These are phyloP conservation scores for Drosophila pandora DNA, from an alignment of 1,140 invertebrate species.

Conservation along the genomic window DNA sequence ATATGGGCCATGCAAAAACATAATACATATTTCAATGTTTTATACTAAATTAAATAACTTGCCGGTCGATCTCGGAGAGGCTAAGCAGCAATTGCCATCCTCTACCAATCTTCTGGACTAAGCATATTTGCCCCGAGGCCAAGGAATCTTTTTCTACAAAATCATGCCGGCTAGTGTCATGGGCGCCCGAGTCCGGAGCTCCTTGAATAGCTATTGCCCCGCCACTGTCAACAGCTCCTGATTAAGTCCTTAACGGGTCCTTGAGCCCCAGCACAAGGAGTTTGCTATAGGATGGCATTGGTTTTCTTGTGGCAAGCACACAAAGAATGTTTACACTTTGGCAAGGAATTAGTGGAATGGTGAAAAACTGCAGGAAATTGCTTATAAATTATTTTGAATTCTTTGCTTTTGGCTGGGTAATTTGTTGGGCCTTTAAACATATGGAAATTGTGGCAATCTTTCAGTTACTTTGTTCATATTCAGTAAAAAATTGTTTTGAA, in stretches of 20 bases:
- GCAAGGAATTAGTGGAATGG: constrained; percentile 17
- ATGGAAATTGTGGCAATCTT: neutral
- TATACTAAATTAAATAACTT: constrained; percentile 81
- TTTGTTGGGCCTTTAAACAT: neutral
- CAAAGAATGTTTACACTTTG: constrained; percentile 27
- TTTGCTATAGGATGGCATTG: constrained; percentile 26
- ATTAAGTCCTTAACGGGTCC: constrained; percentile 50
- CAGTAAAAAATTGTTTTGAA: neutral
- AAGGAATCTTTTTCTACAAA: constrained; percentile 12
- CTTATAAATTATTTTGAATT: constrained; percentile 20
- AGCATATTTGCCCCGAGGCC: constrained; percentile 49
- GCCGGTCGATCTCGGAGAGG: constrained; percentile 51
- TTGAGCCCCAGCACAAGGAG: constrained; percentile 7
- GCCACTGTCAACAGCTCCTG: constrained; percentile 49
- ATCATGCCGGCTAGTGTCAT: constrained; percentile 18
- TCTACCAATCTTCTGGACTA: constrained; percentile 25
- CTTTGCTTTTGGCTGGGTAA: constrained; percentile 7
- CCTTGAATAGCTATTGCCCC: constrained; percentile 14
- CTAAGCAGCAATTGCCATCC: constrained; percentile 38
- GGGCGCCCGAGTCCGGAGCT: constrained; percentile 12
- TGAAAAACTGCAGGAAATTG: constrained; percentile 19
- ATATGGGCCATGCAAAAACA: constrained; percentile 64
- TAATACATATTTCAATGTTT: constrained; percentile 79
- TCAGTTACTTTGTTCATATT: neutral
- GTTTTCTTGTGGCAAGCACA: constrained; percentile 16